Conservation (phyloP, 2,888 invertebrate species). For the Protonemura montana region DNA sequence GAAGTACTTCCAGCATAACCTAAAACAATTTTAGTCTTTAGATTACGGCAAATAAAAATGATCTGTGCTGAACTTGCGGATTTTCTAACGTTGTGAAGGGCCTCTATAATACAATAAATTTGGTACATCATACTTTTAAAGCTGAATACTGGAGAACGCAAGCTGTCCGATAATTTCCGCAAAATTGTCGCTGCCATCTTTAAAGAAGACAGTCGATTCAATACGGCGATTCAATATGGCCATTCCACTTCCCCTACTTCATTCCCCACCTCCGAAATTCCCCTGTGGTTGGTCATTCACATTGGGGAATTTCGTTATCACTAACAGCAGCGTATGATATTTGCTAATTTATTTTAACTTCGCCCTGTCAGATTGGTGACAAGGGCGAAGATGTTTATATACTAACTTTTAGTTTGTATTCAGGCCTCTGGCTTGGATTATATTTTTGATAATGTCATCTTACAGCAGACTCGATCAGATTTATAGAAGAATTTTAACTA, state of each 20-base stretch:
- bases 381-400: neutral
- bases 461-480: constrained; percentile 72
- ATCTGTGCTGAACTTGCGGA: no score
- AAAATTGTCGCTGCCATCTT: constrained; percentile 40
- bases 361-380: neutral
- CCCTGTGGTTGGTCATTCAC: neutral
- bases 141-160: neutral
- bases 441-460: constrained; percentile 12
- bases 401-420: neutral
- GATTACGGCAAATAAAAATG: no score
- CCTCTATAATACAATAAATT: neutral
- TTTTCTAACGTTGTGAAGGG: neutral
- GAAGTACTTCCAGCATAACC: constrained; percentile 41
- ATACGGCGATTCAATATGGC: neutral
- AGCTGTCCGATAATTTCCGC: constrained; percentile 27
- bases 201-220: neutral
- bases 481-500: constrained; percentile 85
- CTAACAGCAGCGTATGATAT: neutral
- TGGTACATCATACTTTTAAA: neutral
- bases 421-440: neutral
- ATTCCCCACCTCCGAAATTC: neutral
- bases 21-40: constrained; percentile 23
- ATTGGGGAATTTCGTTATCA: neutral
- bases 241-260: neutral
- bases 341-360: constrained; percentile 1